A percentile compares a stretch with the other conserved stretches of the same genome.
These are phyloP conservation scores for Cyanistes caeruleus DNA, from an alignment of 2,113 vertebrate species.

Conservation along the genomic window DNA sequence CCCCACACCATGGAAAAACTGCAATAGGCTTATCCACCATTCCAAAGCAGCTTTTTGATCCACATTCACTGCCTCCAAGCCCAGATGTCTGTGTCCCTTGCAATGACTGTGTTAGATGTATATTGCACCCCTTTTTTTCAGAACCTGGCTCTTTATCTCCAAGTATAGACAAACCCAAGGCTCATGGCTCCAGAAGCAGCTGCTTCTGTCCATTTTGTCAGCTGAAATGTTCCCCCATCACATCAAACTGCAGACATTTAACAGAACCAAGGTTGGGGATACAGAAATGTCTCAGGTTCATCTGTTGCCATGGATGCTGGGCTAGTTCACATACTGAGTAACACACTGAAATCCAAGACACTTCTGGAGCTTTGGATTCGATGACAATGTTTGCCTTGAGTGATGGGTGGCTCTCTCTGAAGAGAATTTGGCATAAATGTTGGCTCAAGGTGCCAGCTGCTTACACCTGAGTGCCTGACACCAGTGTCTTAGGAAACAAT, in stretches of 20 bases:
- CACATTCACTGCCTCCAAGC: neutral
- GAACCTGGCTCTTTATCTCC: neutral
- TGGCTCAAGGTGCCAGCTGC: neutral
- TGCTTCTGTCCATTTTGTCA: neutral
- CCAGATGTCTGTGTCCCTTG: neutral
- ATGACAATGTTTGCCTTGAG: neutral
- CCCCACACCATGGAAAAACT: neutral
- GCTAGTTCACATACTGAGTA: neutral
- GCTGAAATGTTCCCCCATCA: neutral
- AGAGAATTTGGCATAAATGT: neutral
- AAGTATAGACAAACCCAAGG: neutral
- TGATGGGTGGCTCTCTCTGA: neutral
- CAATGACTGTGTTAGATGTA: neutral
- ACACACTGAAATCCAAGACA: neutral
- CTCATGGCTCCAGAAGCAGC: neutral
- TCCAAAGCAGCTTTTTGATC: neutral
- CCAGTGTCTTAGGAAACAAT: neutral
- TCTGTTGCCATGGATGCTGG: neutral
- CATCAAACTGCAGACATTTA: neutral
- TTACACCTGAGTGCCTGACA: neutral
- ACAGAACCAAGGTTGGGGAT: neutral
- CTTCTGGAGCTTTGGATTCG: neutral
- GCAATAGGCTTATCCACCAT: neutral
- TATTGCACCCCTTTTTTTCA: neutral
- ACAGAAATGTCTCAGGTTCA: neutral